Evolutionary conservation across 2,113 vertebrate species (phyloP).

Genomic region (Leptocoma aspasia): DNA sequence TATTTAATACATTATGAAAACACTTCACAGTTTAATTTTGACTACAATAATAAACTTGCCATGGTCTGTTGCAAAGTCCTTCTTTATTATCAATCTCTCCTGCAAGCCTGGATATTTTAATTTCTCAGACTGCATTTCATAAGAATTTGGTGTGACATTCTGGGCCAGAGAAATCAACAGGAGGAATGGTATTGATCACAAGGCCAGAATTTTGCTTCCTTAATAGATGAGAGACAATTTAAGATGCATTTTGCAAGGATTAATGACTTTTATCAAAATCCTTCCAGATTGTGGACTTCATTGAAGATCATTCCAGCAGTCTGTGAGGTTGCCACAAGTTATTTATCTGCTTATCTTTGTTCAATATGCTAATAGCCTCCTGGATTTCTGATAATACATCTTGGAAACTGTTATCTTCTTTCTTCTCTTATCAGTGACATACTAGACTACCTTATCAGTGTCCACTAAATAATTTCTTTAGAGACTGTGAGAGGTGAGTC

Average conservation of each 20-base stretch:
- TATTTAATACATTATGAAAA: neutral
- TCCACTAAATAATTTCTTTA: neutral
- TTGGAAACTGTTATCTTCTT: neutral
- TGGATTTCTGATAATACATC: neutral
- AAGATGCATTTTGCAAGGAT: neutral
- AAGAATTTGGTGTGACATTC: neutral
- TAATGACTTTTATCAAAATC: neutral
- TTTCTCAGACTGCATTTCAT: neutral
- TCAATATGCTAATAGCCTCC: neutral
- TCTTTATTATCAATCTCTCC: neutral
- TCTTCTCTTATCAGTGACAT: neutral
- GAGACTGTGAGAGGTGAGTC: neutral
- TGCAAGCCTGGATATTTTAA: neutral
- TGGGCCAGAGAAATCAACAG: neutral
- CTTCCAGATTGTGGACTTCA: neutral
- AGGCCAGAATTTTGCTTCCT: neutral
- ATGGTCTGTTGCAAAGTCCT: neutral
- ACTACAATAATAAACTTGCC: neutral
- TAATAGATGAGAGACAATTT: neutral
- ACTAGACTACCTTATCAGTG: neutral
- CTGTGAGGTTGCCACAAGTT: neutral
- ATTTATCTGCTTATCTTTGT: neutral
- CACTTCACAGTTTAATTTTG: neutral
- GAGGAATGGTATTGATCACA: neutral
- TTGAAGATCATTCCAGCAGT: neutral